A percentile compares a stretch with the other conserved stretches of the same genome.
Evolutionary conservation across 2,113 vertebrate species (phyloP).

Genomic region (Hystrix brachyura): DNA sequence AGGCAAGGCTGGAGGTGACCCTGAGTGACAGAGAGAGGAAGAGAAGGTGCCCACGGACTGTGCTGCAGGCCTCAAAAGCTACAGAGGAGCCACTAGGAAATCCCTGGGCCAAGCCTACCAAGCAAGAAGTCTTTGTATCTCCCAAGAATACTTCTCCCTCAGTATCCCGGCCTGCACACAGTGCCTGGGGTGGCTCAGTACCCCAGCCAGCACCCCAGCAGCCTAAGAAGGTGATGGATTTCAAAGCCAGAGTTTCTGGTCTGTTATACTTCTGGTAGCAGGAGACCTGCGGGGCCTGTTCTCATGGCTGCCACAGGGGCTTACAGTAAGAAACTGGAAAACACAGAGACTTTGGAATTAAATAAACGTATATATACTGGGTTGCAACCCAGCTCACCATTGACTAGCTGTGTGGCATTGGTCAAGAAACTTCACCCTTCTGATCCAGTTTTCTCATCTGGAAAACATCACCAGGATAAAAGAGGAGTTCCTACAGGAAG

Average conservation of each 20-base stretch:
- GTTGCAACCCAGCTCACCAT: not conserved
- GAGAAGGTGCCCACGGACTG: fast-evolving
- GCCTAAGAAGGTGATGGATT: not conserved
- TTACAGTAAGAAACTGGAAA: not conserved
- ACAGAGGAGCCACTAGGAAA: not conserved
- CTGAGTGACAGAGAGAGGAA: not conserved
- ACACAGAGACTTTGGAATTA: not conserved
- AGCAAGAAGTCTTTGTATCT: not conserved
- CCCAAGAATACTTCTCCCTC: not conserved
- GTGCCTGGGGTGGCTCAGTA: not conserved
- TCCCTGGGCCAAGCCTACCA: not conserved
- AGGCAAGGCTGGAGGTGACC: not conserved
- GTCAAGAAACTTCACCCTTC: not conserved
- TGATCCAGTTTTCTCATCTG: not conserved
- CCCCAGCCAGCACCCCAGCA: not conserved
- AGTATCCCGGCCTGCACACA: not conserved
- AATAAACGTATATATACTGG: not conserved
- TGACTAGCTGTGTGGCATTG: not conserved
- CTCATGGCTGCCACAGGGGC: not conserved
- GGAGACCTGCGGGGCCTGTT: not conserved
- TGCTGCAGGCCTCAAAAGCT: not conserved
- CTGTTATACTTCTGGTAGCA: not conserved
- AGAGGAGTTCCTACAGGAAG: not conserved
- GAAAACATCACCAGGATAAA: not conserved
- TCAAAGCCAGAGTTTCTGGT: not conserved